phyloP scores from a whole-genome alignment of 1,140 invertebrate species.

The Ephestia elutella region DNA sequence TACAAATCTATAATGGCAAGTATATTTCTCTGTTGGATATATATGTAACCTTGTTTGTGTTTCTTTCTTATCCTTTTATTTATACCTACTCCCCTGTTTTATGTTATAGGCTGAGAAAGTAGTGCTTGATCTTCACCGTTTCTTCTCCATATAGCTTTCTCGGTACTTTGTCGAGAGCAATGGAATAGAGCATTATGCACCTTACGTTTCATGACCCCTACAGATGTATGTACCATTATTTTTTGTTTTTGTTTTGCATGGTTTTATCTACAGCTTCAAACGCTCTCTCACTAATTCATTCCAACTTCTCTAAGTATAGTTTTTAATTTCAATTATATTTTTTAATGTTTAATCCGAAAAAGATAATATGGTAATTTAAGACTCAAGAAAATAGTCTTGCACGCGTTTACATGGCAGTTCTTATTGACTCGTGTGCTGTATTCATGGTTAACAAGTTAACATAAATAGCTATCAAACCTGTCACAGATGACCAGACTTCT shows the following conservation, averaged over 20 bases:
- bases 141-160: slow-evolving; percentile 71
- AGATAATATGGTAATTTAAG: no score
- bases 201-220: slow-evolving; percentile 57
- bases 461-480: no score
- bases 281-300: slow-evolving; percentile 10
- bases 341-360: no score
- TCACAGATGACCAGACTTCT: no score
- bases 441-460: no score
- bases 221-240: slow-evolving; percentile 59
- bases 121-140: slow-evolving; percentile 70
- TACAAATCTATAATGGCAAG: slow-evolving; percentile 99
- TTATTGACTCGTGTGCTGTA: no score
- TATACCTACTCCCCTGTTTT: slow-evolving; percentile 38
- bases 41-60: slow-evolving; percentile 25
- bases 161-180: slow-evolving; percentile 60
- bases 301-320: slow-evolving; percentile 7
- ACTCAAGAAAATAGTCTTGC: no score
- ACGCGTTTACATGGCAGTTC: no score
- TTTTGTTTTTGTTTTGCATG: slow-evolving; percentile 45
- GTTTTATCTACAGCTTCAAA: slow-evolving; percentile 4
- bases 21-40: slow-evolving; percentile 31
- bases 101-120: slow-evolving; percentile 72
- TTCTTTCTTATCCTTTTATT: slow-evolving; percentile 34
- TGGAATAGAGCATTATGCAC: slow-evolving; percentile 55
- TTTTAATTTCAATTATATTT: background rate